Conservation (phyloP, 1,140 invertebrate species). For the Acyrthosiphon pisum region DNA sequence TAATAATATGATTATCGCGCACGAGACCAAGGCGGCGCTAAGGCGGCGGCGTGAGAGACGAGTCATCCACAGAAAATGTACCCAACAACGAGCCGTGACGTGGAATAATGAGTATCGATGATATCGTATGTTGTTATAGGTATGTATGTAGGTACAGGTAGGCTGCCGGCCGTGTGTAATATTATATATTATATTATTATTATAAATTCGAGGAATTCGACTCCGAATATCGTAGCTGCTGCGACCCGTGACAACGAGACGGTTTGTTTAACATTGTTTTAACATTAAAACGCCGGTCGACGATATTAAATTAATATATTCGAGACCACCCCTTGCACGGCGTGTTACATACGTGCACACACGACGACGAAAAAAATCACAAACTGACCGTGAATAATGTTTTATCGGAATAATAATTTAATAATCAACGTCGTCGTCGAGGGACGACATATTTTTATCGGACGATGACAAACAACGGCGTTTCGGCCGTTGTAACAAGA, state of each 20-base stretch:
- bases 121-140: neutral
- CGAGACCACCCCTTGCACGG: neutral
- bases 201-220: constrained; percentile 39
- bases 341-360: neutral
- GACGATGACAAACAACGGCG: constrained; percentile 55
- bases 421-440: neutral
- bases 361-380: neutral
- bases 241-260: constrained; percentile 35
- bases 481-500: constrained; percentile 51
- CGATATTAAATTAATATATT: constrained; percentile 21
- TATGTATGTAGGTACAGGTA: neutral
- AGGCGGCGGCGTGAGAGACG: neutral
- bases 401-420: constrained; percentile 27
- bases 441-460: constrained; percentile 22
- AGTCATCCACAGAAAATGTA: neutral
- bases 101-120: constrained; percentile 2
- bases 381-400: constrained; percentile 43
- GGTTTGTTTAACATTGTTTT: constrained; percentile 48
- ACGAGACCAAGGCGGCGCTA: neutral
- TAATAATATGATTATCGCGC: too few species aligned
- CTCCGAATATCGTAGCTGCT: constrained; percentile 38
- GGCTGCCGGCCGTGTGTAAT: neutral
- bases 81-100: neutral
- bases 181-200: neutral
- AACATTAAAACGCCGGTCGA: constrained; percentile 9